A percentile compares a stretch with the other conserved stretches of the same genome.
Evolutionary conservation across 2,113 vertebrate species (phyloP).

Genomic region (human (Homo sapiens)): DNA sequence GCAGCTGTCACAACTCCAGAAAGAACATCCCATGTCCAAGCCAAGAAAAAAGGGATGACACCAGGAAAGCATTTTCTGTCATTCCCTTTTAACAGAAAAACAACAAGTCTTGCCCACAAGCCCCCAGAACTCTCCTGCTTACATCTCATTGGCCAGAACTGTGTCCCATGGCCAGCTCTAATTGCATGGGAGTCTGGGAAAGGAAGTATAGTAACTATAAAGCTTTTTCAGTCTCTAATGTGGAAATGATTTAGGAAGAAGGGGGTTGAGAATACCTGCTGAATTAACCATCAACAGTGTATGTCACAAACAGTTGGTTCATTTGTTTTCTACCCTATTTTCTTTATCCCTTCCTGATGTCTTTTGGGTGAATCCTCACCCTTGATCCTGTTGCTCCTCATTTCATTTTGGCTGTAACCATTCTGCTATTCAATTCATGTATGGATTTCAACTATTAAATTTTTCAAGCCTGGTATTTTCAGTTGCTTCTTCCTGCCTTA

Average conservation of each 20-base stretch:
- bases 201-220: background rate
- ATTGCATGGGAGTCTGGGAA: background rate
- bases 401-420: background rate
- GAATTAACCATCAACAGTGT: slow-evolving; percentile 7
- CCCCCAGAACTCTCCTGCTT: background rate
- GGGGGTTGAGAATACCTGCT: background rate
- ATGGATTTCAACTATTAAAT: background rate
- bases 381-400: background rate
- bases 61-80: background rate
- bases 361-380: background rate
- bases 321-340: slow-evolving; percentile 58
- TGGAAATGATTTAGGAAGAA: background rate
- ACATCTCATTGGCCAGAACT: background rate
- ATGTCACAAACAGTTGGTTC: slow-evolving; percentile 3
- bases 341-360: slow-evolving; percentile 10
- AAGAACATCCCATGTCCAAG: background rate
- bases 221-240: background rate
- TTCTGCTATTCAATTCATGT: background rate
- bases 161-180: background rate
- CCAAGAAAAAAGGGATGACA: background rate
- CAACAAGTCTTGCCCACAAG: background rate
- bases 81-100: background rate
- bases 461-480: background rate
- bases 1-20: slow-evolving; percentile 10
- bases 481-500: background rate